Conservation (phyloP, 2,888 invertebrate species). For the Leistus spinibarbis region DNA sequence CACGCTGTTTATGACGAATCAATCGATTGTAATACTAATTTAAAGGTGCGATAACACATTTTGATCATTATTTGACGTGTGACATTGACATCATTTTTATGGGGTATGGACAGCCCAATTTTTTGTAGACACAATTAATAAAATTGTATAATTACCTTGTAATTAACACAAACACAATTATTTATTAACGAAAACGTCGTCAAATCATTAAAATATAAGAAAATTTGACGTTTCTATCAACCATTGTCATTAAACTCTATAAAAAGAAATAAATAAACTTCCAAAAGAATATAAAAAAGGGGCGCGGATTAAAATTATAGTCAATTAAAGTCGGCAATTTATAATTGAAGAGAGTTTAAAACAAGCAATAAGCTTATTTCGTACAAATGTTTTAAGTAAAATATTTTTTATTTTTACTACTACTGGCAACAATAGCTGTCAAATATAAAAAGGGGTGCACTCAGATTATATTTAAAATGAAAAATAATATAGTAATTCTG, state of each 20-base stretch:
- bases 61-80: not conserved
- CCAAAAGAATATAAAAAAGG: not conserved
- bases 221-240: slow-evolving; percentile 28
- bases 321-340: no score
- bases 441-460: not conserved
- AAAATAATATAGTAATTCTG: not conserved
- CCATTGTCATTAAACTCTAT: slow-evolving; percentile 12
- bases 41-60: not conserved
- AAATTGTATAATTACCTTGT: slow-evolving; percentile 17
- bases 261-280: not conserved
- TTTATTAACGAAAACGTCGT: slow-evolving; percentile 10
- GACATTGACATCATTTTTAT: slow-evolving; percentile 13
- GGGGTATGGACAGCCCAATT: not conserved
- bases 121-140: not conserved
- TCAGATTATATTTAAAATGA: not conserved
- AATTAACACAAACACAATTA: slow-evolving; percentile 8
- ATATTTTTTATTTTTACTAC: not conserved
- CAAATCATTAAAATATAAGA: slow-evolving; percentile 25
- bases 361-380: not conserved
- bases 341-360: no score
- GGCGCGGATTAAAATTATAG: no score
- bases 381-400: not conserved
- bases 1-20: not conserved
- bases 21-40: not conserved
- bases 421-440: not conserved